Evolutionary conservation across 2,113 vertebrate genomes (phyloP), one percentile per base, ranked within the genome.

Genomic region (Clarias macrocephalus): DNA sequence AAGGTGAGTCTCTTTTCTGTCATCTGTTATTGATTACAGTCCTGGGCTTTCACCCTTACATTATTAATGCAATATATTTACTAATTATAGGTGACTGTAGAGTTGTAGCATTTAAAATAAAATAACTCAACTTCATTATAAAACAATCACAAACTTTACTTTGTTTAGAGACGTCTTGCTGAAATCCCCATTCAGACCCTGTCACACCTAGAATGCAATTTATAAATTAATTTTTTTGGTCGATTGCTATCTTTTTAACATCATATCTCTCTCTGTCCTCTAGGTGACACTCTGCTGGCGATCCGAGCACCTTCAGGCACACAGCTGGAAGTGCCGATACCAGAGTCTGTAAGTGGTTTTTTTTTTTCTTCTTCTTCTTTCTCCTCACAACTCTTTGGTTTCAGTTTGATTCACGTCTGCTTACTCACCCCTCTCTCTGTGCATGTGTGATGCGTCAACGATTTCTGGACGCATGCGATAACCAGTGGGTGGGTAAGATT

Each of bases 221-320:
- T n/a, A 11, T 65, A n/a, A n/a, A n/a, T 12, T 1, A 21, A 6
- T n/a, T 65, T 30, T 28, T 30, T 68, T 25, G 65, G n/a, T 13
- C 6, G 16, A 2, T 3, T 4, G 1, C 23, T 65, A 12, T 65
- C 2, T 11, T 52, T 6, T 57, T 52, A 28, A 33, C 62, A 11
- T n/a, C 57, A 48, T 28, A n/a, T 52, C 3, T 83, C 11, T 77
- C n/a, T 19, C 89, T 90, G 90, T 91, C 28, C 57, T 37, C 25
- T 93, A 99, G 98, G 97, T 82, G 97, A 99, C 90, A 99, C 98
- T 1, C 96, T 99, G 5, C 94, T 99, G 1, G 98, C 98, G 0
- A 99, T 99, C 86, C 96, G 97, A 83, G 98, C 98, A 72, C 98
- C 97, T 0, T 96, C 96, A 0, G 98, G 98, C 75, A 99, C 98